phyloP scores from a whole-genome alignment of 2,113 vertebrate species.

The Piaya cayana region DNA sequence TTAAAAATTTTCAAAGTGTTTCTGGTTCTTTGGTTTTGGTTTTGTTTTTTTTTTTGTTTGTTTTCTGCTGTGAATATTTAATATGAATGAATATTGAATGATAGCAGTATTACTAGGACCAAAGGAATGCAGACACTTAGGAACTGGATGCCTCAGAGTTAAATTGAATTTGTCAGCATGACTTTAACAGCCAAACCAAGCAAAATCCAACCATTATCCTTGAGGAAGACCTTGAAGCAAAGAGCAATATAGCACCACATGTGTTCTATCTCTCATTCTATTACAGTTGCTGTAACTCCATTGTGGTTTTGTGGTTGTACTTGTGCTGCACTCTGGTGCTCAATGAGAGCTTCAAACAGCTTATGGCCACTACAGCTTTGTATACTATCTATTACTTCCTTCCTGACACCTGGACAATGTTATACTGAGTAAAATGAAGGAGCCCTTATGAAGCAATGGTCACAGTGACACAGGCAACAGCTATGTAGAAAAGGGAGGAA shows the following conservation, averaged over 20 bases:
- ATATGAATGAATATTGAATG: constrained; percentile 30
- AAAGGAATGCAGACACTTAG: constrained; percentile 2
- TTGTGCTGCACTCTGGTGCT: neutral
- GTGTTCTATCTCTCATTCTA: constrained; percentile 44
- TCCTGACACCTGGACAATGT: neutral
- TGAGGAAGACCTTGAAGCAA: neutral
- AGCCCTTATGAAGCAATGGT: neutral
- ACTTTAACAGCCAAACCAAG: constrained; percentile 43
- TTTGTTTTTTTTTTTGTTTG: neutral
- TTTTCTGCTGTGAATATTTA: neutral
- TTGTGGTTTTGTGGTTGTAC: constrained; percentile 49
- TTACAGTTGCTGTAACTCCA: constrained; percentile 35
- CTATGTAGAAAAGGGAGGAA: neutral
- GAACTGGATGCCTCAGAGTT: neutral
- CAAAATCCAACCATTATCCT: constrained; percentile 13
- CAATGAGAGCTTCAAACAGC: neutral
- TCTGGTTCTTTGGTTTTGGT: neutral
- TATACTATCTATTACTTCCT: neutral
- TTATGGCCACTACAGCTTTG: neutral
- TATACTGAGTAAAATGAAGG: constrained; percentile 8
- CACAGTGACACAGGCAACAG: neutral
- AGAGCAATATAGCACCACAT: constrained; percentile 20
- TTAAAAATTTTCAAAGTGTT: neutral
- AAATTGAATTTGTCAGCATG: constrained; percentile 33
- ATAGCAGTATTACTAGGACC: constrained; percentile 13